Percentiles rank a stretch among this genome's conserved stretches.
phyloP scores from a whole-genome alignment of 64 coral and sea anemone species.

The Acropora tenuis region DNA sequence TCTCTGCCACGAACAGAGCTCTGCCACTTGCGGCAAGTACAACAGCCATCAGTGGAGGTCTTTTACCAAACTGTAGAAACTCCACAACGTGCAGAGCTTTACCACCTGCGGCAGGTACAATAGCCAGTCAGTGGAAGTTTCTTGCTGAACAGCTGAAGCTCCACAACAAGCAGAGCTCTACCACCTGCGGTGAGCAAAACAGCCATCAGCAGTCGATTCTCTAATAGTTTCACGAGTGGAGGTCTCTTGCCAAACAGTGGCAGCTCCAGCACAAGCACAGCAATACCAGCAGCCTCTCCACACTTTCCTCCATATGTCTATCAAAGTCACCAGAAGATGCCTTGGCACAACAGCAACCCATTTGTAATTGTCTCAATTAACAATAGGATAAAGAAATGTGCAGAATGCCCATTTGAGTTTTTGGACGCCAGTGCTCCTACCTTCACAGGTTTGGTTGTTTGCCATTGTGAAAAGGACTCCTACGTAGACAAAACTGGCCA shows the following conservation, averaged over 20 bases:
- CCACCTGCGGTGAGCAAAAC: background rate
- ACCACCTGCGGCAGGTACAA: background rate
- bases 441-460: conserved; percentile 27
- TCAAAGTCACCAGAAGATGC: conserved; percentile 1
- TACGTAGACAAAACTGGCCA: conserved; percentile 36
- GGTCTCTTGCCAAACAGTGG: conserved; percentile 6
- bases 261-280: background rate
- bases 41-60: background rate
- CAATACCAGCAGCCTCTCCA: background rate
- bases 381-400: conserved; percentile 58
- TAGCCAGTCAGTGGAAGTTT: background rate
- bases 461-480: conserved; percentile 17
- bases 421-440: conserved; percentile 2
- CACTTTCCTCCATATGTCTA: conserved; percentile 1
- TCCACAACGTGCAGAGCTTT: no score
- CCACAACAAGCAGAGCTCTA: no score
- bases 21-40: background rate
- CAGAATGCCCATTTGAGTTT: conserved; percentile 42
- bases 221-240: background rate
- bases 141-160: background rate
- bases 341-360: conserved; percentile 35
- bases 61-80: background rate
- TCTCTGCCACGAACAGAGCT: no score
- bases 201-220: background rate
- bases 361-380: conserved; percentile 19